A percentile compares a stretch with the other conserved stretches of the same genome.
These are phyloP conservation scores for Coregonus suidteri DNA, from an alignment of 2,797 vertebrate genomes.

Conservation along the genomic window DNA sequence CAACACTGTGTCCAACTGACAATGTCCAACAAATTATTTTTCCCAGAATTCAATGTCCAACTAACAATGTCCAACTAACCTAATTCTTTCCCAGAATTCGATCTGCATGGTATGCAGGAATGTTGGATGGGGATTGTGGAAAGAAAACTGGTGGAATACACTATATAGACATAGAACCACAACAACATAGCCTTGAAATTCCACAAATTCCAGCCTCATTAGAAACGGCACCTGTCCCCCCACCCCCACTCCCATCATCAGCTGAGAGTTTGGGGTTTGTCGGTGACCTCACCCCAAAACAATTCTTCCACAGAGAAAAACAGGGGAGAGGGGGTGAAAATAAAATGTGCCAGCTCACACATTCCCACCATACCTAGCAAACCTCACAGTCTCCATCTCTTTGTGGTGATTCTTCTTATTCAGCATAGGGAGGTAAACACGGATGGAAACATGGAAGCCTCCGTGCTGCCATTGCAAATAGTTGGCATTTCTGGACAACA, in stretches of 20 bases:
- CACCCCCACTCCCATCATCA: neutral
- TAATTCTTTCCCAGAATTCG: neutral
- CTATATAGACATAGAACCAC: neutral
- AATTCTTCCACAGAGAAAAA: neutral
- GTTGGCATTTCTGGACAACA: neutral
- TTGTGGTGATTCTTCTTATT: conserved; percentile 2
- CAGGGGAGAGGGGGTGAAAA: neutral
- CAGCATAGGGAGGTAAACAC: conserved; percentile 14
- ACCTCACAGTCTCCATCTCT: neutral
- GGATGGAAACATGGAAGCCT: conserved; percentile 10
- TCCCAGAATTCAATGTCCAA: no score
- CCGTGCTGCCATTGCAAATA: conserved; percentile 11
- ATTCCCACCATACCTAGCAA: neutral
- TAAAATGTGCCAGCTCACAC: neutral
- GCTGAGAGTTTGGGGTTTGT: neutral
- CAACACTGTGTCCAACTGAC: no score
- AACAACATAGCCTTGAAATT: neutral
- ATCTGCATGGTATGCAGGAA: neutral
- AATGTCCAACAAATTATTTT: no score
- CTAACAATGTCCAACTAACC: no score
- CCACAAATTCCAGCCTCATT: neutral
- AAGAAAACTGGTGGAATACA: neutral
- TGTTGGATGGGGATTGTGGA: neutral
- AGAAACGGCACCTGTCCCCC: neutral
- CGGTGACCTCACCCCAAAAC: neutral